Evolutionary conservation across 1,140 invertebrate genomes (phyloP).

Genomic region (Drosophila gunungcola): DNA sequence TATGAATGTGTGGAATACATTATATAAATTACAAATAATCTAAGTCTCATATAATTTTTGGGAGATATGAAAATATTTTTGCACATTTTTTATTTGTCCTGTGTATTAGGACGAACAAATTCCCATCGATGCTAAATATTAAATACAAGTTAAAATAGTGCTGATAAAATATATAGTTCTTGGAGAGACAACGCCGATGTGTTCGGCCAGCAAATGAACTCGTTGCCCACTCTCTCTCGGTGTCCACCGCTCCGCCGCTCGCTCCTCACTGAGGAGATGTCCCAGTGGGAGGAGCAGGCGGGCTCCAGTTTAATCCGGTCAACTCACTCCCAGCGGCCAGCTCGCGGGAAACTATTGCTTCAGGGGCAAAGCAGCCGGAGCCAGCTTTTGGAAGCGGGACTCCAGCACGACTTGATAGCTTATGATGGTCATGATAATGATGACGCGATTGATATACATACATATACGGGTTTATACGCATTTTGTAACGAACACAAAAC

Average conservation of each 20-base stretch:
- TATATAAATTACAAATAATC: constrained; percentile 41
- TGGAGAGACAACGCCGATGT: constrained; percentile 77
- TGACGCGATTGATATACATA: constrained; percentile 19
- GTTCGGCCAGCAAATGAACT: constrained; percentile 80
- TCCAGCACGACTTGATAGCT: constrained; percentile 19
- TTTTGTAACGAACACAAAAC: constrained; percentile 50
- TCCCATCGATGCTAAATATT: constrained; percentile 28
- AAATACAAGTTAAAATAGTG: constrained; percentile 27
- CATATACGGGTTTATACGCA: constrained; percentile 15
- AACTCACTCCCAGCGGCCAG: constrained; percentile 23
- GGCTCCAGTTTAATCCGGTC: constrained; percentile 14
- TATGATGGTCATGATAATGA: constrained; percentile 24
- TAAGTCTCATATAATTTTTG: constrained; percentile 18
- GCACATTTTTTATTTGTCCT: constrained; percentile 50
- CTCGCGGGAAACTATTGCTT: constrained; percentile 25
- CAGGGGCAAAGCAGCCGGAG: constrained; percentile 28
- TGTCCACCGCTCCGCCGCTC: constrained; percentile 45
- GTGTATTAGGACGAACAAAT: constrained; percentile 28
- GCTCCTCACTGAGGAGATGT: constrained; percentile 19
- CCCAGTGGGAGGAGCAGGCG: constrained; percentile 26
- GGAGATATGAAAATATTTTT: constrained; percentile 22
- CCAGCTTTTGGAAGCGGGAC: constrained; percentile 20
- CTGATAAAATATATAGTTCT: constrained; percentile 38
- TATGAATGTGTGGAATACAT: constrained; percentile 13
- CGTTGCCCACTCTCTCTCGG: constrained; percentile 73